Base-by-base conservation (phyloP, 2,888 invertebrate species). In the Caenorhabditis panamensis region DNA sequence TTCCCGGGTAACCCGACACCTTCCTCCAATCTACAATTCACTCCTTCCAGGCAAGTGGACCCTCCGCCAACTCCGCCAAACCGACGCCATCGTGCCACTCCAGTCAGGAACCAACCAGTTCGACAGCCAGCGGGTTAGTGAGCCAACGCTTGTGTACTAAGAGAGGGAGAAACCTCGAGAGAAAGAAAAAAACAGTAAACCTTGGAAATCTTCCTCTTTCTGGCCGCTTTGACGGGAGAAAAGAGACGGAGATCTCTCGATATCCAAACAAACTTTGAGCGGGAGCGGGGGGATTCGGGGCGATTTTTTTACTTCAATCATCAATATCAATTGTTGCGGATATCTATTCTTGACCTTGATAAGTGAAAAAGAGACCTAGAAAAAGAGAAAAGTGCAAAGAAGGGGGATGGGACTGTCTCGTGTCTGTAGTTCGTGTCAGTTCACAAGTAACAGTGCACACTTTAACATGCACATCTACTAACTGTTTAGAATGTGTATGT, bases 61-160 rank as follows among this genome's bases (percentile, higher is more conserved):
- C 0, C 82, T 86, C 1, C 79, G 83, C 31, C 86, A 86, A 76
- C 75, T 86, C 11, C 75, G 86, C 22, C 89, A 89, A 75, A 90
- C 90, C 53, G 90, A 90, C 78, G 90, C 89, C 61, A 85, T 88
- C 51, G 89, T 89, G 13, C 89, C 89, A 8, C 86, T 89, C 20
- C 89, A 89, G 69, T 86, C 85, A 13, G 89, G 89, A 71, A 89
- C 89, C 16, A 89, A 89, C 68, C 88, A 89, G 81, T 89, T 89
- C 78, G 88, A 88, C 79, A 87, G 87, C 37, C 89, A 89, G 71
- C 75, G 86, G 81, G 89, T 89, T 31, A 31, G 31, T 31, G 9
- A 9, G 9, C 4, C 31, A 6, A 31, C 69, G 84, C 72, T 53
- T 71, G 62, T 71, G 53, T 62, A 44, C 71, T 58, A 53, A 61